Conservation (phyloP, 2,797 vertebrate species). For the Xenentodon cancila region DNA sequence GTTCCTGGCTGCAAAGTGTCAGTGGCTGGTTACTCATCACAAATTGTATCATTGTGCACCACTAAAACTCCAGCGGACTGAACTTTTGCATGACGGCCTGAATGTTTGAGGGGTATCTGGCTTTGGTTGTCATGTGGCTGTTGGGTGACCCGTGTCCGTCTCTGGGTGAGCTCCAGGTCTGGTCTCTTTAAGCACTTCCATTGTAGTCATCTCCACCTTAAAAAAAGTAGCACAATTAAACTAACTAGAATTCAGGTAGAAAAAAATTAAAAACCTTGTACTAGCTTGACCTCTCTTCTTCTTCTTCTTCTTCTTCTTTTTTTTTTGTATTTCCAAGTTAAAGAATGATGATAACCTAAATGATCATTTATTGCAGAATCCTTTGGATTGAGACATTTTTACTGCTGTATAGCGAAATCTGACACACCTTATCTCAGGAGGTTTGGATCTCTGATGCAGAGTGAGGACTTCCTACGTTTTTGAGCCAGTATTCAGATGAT, state of each 20-base stretch:
- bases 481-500: slow-evolving; percentile 89
- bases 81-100: slow-evolving; percentile 48
- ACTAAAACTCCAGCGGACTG: slow-evolving; percentile 26
- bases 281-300: slow-evolving; percentile 85
- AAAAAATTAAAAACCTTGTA: slow-evolving; percentile 81
- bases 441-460: slow-evolving; percentile 76
- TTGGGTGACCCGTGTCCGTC: slow-evolving; percentile 57
- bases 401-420: slow-evolving; percentile 83
- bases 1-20: slow-evolving; percentile 10
- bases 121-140: slow-evolving; percentile 23
- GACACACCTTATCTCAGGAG: slow-evolving; percentile 81
- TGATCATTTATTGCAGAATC: slow-evolving; percentile 82
- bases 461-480: slow-evolving; percentile 76
- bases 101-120: slow-evolving; percentile 31
- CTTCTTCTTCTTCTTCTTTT: too few species aligned
- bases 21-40: slow-evolving; percentile 30
- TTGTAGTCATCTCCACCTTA: slow-evolving; percentile 84
- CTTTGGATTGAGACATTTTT: slow-evolving; percentile 85
- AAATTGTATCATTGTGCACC: slow-evolving; percentile 17
- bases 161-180: slow-evolving; percentile 77
- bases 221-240: slow-evolving; percentile 90
- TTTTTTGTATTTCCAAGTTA: slow-evolving; percentile 85
- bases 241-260: slow-evolving; percentile 90
- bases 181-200: slow-evolving; percentile 82
- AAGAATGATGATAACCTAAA: slow-evolving; percentile 78